phyloP scores from a whole-genome alignment of 1,140 invertebrate genomes.

The Acyrthosiphon pisum region DNA sequence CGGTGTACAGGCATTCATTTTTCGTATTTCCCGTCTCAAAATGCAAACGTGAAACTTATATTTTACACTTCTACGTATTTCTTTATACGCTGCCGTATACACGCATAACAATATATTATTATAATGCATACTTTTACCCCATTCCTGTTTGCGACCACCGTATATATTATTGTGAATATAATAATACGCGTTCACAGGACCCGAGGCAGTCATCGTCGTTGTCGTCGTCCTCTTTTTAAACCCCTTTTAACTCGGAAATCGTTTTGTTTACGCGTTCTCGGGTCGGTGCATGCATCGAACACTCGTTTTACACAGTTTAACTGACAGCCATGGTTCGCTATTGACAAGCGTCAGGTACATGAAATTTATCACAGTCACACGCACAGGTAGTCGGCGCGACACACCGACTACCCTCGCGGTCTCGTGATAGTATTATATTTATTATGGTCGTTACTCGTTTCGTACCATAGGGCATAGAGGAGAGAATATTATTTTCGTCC shows the following conservation, averaged over 20 bases:
- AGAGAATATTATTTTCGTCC: not conserved
- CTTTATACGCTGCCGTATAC: not conserved
- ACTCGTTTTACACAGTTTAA: not conserved
- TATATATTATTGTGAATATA: not conserved
- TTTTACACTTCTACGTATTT: not conserved
- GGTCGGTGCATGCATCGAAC: not conserved
- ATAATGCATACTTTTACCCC: not conserved
- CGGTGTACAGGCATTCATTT: not conserved
- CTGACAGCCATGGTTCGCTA: not conserved
- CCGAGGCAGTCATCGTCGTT: not conserved
- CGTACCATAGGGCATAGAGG: not conserved
- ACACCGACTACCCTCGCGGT: not conserved
- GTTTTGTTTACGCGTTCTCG: not conserved
- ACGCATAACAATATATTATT: not conserved
- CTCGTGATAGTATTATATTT: not conserved
- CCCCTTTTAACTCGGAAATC: constrained; percentile 7
- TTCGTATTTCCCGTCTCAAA: not conserved
- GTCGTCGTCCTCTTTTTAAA: not conserved
- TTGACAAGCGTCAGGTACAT: constrained; percentile 1
- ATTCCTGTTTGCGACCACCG: not conserved
- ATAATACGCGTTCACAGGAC: not conserved
- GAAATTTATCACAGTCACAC: not conserved
- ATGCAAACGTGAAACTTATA: not conserved
- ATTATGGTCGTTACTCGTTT: not conserved
- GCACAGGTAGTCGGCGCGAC: not conserved